phyloP scores from a whole-genome alignment of 2,113 vertebrate species.

The Sylvia atricapilla region DNA sequence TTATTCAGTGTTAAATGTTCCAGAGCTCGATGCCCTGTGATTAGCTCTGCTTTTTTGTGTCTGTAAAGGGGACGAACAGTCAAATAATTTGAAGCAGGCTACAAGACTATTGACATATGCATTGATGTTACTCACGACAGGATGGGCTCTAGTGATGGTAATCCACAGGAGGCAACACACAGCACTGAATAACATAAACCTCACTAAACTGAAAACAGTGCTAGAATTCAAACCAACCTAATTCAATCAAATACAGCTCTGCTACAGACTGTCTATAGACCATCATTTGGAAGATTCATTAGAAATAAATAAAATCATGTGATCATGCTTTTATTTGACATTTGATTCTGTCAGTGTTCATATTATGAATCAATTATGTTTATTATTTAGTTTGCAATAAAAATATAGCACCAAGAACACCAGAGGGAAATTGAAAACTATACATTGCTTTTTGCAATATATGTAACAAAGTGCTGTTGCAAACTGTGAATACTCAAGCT shows the following conservation, averaged over 20 bases:
- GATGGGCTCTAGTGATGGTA: background rate
- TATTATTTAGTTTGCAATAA: background rate
- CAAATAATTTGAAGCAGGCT: background rate
- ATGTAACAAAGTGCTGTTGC: background rate
- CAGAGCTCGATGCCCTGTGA: background rate
- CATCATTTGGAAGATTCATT: background rate
- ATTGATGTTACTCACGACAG: background rate
- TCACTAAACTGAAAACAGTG: background rate
- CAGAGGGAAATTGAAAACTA: background rate
- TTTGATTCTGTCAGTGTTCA: background rate
- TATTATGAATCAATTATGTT: background rate
- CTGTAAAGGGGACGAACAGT: background rate
- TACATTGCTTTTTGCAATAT: background rate
- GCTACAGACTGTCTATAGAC: background rate
- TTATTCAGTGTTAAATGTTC: background rate
- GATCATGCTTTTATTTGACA: background rate
- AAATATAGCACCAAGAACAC: background rate
- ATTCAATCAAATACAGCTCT: background rate
- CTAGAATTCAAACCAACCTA: background rate
- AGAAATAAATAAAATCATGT: background rate
- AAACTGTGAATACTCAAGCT: background rate
- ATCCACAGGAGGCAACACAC: background rate
- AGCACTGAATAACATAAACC: background rate
- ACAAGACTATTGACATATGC: background rate
- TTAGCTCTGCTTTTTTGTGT: background rate